Conservation (phyloP, 1,140 invertebrate species). For the Coptotermes formosanus region DNA sequence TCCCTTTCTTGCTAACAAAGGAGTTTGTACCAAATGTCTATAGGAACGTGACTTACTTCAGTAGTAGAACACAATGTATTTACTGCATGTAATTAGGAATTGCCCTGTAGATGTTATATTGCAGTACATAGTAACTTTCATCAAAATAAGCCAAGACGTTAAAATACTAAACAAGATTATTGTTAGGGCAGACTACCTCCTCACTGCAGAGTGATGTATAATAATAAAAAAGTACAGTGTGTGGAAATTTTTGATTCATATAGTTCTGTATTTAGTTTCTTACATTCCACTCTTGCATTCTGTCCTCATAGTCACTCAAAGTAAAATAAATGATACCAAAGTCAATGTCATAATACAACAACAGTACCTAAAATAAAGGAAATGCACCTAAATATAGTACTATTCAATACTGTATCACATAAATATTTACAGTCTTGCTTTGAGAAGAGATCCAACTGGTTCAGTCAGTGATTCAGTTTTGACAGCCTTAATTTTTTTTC, state of each 20-base stretch:
- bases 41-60: too few relatives aligned
- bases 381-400: not conserved
- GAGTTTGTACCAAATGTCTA: too few relatives aligned
- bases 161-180: not conserved
- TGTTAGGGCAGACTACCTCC: not conserved
- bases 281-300: not conserved
- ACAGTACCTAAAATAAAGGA: not conserved
- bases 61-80: too few relatives aligned
- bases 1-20: too few relatives aligned
- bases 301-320: not conserved
- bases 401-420: conserved; percentile 10
- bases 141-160: not conserved
- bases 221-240: not conserved
- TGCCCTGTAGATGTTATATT: too few relatives aligned
- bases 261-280: not conserved
- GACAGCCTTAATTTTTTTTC: not conserved
- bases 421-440: conserved; percentile 12
- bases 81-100: too few relatives aligned
- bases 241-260: not conserved
- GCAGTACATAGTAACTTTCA: too few relatives aligned
- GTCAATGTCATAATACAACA: not conserved
- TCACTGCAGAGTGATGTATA: not conserved
- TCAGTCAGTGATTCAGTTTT: conserved; percentile 2
- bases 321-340: not conserved
- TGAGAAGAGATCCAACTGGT: not conserved